These are phyloP conservation scores for Chironomus tepperi DNA, from an alignment of 1,140 invertebrate genomes.

Conservation along the genomic window DNA sequence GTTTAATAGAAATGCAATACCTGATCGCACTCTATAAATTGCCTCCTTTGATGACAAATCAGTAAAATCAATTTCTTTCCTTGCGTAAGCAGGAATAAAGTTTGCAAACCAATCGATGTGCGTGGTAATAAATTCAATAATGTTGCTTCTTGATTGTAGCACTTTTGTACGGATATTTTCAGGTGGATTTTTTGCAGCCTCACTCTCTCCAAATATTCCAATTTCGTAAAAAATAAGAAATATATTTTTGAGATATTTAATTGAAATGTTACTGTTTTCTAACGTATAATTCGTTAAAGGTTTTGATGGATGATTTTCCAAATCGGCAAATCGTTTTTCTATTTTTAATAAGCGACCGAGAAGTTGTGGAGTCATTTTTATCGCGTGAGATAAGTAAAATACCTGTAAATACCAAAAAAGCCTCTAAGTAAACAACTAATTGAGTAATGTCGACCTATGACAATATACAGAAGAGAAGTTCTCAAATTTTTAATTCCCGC, in stretches of 20 bases:
- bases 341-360: neutral
- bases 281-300: neutral
- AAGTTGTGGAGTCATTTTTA: conserved; percentile 16
- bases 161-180: conserved; percentile 2
- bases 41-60: neutral
- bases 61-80: conserved; percentile 18
- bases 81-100: neutral
- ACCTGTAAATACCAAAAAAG: no score
- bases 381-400: no score
- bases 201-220: neutral
- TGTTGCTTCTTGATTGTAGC: neutral
- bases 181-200: neutral
- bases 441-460: no score
- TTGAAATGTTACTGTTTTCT: neutral
- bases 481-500: no score
- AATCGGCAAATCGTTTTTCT: conserved; percentile 1
- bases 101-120: conserved; percentile 7
- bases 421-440: no score
- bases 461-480: no score
- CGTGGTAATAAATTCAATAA: neutral
- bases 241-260: conserved; percentile 12
- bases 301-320: conserved; percentile 4
- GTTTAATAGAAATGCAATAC: neutral
- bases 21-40: neutral
- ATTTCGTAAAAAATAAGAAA: conserved; percentile 17